Base-by-base conservation (phyloP, 2,888 invertebrate genomes). In the Pristionchus arcanus region DNA sequence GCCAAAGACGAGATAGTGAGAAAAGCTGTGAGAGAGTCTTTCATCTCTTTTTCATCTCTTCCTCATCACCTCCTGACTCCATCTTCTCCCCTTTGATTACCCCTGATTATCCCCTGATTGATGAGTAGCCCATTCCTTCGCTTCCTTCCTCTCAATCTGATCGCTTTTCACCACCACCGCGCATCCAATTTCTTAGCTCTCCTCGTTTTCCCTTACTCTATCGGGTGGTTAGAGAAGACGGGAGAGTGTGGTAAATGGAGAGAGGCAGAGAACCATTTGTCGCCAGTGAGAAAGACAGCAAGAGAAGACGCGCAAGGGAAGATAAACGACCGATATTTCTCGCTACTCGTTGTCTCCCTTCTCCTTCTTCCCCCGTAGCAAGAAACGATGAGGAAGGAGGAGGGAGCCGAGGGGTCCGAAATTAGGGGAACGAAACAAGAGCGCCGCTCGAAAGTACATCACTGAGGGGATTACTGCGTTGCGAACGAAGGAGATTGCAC, bases 241-340 rank as follows among this genome's bases (percentile, higher is more conserved):
- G 42, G 77, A 77, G 25, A 77, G 77, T 25, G 42, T 42, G 42
- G 0, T 9, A 42, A 21, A 77, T 19, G 7, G 21, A 77, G 77
- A 77, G 42, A 77, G 1, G 28, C n/a, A 11, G 77, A 21, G 15
- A n/a, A 21, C 81, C 81, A 81, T 81, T 81, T 81, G 81, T 81
- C 49, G 21, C 71, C n/a, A n/a, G 25, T 28, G 53, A 53, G 19
- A 74, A 37, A 74, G 37, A 37, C 25, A 37, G 74, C 37, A 19
- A 37, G 37, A 34, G 37, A 42, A 37, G 81, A 81, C 81, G 81
- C n/a, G n/a, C 49, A 81, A 74, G 74, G 28, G n/a, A 81, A 81
- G 81, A 81, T 81, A 81, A 81, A 81, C 81, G 81, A 53, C 81
- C 81, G 81, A 81, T 81, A 81, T 81, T 81, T 81, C 49, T 49